phyloP scores from a whole-genome alignment of 2,113 vertebrate genomes.

The Corapipo altera region DNA sequence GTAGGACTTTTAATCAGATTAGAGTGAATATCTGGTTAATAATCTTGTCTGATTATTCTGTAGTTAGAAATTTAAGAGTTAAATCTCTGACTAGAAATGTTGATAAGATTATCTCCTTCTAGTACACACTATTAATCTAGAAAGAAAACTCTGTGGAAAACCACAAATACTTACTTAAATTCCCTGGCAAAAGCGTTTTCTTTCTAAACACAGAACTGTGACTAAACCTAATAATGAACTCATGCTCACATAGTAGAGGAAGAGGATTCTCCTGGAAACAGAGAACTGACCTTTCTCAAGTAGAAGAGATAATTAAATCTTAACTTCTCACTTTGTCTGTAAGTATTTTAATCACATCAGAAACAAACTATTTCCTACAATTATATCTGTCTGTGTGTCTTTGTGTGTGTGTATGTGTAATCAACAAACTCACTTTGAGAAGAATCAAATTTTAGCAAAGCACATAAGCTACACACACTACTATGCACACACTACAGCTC shows the following conservation, averaged over 20 bases:
- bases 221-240: neutral
- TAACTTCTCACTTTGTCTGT: neutral
- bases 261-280: neutral
- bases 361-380: neutral
- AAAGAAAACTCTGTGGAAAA: neutral
- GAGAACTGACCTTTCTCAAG: neutral
- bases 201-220: neutral
- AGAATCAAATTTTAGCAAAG: neutral
- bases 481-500: neutral
- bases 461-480: neutral
- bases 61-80: neutral
- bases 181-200: neutral
- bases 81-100: neutral
- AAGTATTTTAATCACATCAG: neutral
- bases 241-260: neutral
- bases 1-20: conserved; percentile 25
- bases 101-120: neutral
- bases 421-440: neutral
- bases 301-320: neutral
- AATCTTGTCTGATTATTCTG: neutral
- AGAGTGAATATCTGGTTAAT: neutral
- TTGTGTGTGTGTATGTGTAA: neutral
- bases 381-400: neutral
- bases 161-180: neutral
- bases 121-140: neutral